Base-by-base conservation (phyloP, 2,113 vertebrate species). In the Miniopterus natalensis region DNA sequence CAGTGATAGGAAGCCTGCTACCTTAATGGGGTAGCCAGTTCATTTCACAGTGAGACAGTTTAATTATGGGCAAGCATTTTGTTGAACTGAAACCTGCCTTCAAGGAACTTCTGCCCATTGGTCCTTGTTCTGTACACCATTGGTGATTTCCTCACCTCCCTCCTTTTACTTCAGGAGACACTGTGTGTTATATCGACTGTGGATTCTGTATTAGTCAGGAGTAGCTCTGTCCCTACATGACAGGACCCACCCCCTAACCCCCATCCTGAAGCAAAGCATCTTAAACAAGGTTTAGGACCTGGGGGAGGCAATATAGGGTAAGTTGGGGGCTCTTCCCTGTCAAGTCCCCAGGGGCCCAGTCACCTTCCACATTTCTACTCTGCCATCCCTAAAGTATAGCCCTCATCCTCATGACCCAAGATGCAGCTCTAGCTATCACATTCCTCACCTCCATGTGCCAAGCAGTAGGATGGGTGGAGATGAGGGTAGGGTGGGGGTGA, bases 151-250 rank as follows among this genome's bases (percentile, higher is more conserved):
- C 53, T 84, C 49, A 20, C 6, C 18, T 36, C 40, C 27, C 29
- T 73, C 9, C 55, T 90, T 87, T 84, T 47, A 29, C 66, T 78
- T 78, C 29, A 42, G 66, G 68, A 78, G 51, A n/a, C 45, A 61
- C 42, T 70, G 2, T 83, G 57, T 66, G n/a, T 71, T 66, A 7
- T n/a, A 18, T 78, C 63, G 49, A 20, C 21, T 65, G 66, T 87
- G 42, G 45, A 14, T 49, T 86, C 65, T 79, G 4, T 59, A 12
- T 87, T 42, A 27, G 45, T 89, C 36, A 71, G 45, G 6, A 71
- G 5, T 49, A 78, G 53, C 2, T 66, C 84, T 90, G 18, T 73
- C 18, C 18, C 9, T 29, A 25, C 59, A 36, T 73, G 40, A 57
- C 27, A 57, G 53, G 3, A 75, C 31, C 1, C 2, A 0, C 5